phyloP scores from a whole-genome alignment of 2,113 vertebrate genomes.

The Ptilorrhoa leucosticta region DNA sequence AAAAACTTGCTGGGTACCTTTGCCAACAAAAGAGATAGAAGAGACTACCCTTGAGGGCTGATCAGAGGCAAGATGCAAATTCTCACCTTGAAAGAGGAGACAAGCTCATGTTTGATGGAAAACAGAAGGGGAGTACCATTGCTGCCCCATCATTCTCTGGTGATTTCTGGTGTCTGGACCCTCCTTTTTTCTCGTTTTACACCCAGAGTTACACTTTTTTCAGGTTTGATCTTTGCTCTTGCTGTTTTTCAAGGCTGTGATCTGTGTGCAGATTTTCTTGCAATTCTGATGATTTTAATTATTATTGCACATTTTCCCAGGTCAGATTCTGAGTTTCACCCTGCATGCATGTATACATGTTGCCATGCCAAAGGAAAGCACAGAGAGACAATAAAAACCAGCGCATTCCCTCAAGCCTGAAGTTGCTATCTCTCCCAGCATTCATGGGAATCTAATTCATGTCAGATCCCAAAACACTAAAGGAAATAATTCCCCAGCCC shows the following conservation, averaged over 20 bases:
- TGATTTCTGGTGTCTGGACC: neutral
- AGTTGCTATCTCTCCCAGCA: neutral
- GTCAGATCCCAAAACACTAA: neutral
- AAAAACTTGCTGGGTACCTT: neutral
- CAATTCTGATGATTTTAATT: neutral
- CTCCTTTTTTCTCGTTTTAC: neutral
- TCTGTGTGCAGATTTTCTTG: neutral
- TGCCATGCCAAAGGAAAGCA: neutral
- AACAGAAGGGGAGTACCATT: neutral
- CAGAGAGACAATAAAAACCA: neutral
- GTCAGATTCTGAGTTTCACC: neutral
- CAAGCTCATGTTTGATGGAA: neutral
- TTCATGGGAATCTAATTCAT: neutral
- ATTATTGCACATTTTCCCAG: neutral
- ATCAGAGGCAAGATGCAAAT: neutral
- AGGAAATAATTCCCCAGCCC: neutral
- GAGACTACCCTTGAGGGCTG: neutral
- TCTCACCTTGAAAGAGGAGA: neutral
- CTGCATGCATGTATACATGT: neutral
- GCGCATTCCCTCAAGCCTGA: neutral
- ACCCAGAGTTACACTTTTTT: neutral
- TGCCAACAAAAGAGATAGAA: neutral
- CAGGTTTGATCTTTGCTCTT: neutral
- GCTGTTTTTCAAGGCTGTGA: neutral
- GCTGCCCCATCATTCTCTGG: rapidly evolving